Percentiles rank a stretch among this genome's conserved stretches.
These are phyloP conservation scores for Lobophora halterata DNA, from an alignment of 2,888 invertebrate species.

Conservation along the genomic window DNA sequence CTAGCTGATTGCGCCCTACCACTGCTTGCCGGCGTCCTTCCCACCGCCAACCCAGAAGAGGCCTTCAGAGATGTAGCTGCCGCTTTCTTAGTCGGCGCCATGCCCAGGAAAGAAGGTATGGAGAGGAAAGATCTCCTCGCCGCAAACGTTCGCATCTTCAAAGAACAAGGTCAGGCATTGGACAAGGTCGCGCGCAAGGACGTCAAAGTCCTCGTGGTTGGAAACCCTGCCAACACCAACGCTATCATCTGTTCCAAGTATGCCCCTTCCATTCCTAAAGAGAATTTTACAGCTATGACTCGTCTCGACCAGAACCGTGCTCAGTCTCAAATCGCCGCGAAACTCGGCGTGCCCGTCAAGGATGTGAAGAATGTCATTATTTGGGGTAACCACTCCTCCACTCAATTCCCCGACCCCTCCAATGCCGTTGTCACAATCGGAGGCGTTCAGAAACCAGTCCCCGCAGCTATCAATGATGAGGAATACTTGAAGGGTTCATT, in stretches of 20 bases:
- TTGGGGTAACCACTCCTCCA: slow-evolving; percentile 99
- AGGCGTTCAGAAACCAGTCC: slow-evolving; percentile 80
- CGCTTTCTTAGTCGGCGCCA: slow-evolving; percentile 98
- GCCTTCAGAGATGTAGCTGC: slow-evolving; percentile 98
- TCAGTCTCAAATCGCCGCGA: slow-evolving; percentile 91
- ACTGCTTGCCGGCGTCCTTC: slow-evolving; percentile 89
- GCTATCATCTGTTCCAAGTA: slow-evolving; percentile 97
- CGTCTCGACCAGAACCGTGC: slow-evolving; percentile 99
- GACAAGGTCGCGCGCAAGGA: slow-evolving; percentile 94
- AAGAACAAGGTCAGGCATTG: slow-evolving; percentile 96
- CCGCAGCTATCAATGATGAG: slow-evolving; percentile 89
- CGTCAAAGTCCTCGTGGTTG: slow-evolving; percentile 97
- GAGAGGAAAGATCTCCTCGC: slow-evolving; percentile 98
- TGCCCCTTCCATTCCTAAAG: slow-evolving; percentile 96
- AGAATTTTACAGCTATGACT: slow-evolving; percentile 99
- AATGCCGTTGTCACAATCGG: slow-evolving; percentile 84
- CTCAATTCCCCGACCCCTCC: slow-evolving; percentile 97
- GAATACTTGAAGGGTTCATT: slow-evolving; percentile 91
- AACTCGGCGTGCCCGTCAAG: slow-evolving; percentile 84
- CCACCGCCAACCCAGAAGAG: slow-evolving; percentile 92
- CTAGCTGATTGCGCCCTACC: slow-evolving; percentile 97
- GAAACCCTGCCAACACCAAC: slow-evolving; percentile 99
- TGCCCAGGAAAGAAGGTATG: slow-evolving; percentile 98
- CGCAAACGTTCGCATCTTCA: slow-evolving; percentile 99
- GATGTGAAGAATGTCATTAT: slow-evolving; percentile 95